A percentile compares a stretch with the other conserved stretches of the same genome.
phyloP scores from a whole-genome alignment of 1,140 invertebrate species.

The Aphis craccivora region DNA sequence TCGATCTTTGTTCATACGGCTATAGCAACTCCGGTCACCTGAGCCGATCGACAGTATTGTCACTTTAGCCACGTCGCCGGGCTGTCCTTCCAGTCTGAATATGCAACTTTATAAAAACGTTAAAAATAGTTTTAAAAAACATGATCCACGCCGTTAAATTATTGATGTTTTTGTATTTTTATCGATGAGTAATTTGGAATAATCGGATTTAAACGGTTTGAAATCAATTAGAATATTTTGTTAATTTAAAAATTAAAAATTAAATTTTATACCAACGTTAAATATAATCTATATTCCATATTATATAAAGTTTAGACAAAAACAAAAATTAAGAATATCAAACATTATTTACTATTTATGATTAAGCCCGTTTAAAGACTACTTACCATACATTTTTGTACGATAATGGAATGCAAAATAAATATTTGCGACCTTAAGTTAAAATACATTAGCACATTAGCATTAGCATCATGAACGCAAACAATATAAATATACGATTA shows the following conservation, averaged over 20 bases:
- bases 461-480: background rate
- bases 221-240: background rate
- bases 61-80: constrained; percentile 77
- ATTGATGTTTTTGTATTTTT: background rate
- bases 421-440: background rate
- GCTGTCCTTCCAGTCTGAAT: constrained; percentile 83
- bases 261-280: background rate
- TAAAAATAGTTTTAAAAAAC: background rate
- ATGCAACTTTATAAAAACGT: constrained; percentile 73
- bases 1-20: constrained; percentile 71
- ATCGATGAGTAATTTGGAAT: background rate
- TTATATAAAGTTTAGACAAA: background rate
- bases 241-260: background rate
- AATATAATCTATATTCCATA: background rate
- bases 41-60: constrained; percentile 74
- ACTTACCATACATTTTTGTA: background rate
- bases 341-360: background rate
- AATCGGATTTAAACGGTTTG: background rate
- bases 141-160: background rate
- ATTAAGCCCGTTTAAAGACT: background rate
- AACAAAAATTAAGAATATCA: background rate
- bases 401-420: constrained; percentile 1
- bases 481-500: constrained; percentile 4
- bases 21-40: constrained; percentile 67
- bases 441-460: background rate